Evolutionary conservation across 2,888 invertebrate species (phyloP), one percentile per base, ranked within the genome.

Genomic region (Agrochola circellaris): DNA sequence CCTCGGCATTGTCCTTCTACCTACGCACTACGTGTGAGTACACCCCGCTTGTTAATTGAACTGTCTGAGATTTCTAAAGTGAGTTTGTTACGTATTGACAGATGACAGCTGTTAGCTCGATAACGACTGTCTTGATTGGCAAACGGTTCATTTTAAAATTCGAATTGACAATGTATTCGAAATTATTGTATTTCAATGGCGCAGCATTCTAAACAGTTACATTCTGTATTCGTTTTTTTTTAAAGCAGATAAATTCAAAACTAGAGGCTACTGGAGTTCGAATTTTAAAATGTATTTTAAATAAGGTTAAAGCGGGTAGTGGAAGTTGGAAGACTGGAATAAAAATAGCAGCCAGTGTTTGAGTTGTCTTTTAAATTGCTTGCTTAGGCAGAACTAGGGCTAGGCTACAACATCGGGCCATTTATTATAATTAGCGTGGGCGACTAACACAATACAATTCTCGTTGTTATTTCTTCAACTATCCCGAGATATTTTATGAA

Each of bases 1-100:
- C 87, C 90, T 90, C 89, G 89, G 78, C 80, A 89, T 90, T 92
- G 91, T 91, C 90, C 91, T 91, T 91, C 88, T 87, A 82, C 85
- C 82, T 78, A 75, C 79, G 75, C 79, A 75, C 76, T 85, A 58
- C 86, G 75, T 79, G 60, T 73, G 72, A 64, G 58, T 81, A 83
- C 65, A 73, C 79, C 70, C 76, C 51, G 75, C 65, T 34, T 79
- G 83, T 70, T 83, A 87, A 85, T 88, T 83, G 81, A 79, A 80
- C 83, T 84, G 74, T 79, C 79, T 81, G 68, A 78, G 77, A 81
- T 69, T 77, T 74, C 74, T 69, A 71, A 75, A 77, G 72, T 62
- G 78, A 68, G 79, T 77, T 75, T 61, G 26, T 56, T 70, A 54
- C 65, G 61, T 69, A 77, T 73, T 69, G 67, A 84, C 67, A 73